Percentiles rank a stretch among this genome's conserved stretches.
Conservation (phyloP, 2,888 invertebrate species). For the Therioaphis trifolii region DNA sequence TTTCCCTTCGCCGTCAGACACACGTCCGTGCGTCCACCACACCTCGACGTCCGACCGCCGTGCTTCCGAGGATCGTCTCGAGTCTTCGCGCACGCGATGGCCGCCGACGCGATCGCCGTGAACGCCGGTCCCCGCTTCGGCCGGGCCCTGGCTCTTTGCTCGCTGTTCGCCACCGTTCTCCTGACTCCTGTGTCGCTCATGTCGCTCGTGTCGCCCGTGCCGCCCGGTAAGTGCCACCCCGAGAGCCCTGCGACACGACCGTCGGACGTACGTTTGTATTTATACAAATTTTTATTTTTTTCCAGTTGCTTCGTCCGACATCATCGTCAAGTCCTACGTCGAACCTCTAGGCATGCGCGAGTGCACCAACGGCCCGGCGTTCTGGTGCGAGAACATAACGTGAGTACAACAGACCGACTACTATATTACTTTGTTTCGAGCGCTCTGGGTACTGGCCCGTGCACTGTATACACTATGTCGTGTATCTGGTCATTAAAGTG, state of each 20-base stretch:
- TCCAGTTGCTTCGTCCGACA: not conserved
- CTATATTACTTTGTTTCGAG: no score
- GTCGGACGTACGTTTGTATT: not conserved
- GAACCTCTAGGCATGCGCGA: slow-evolving; percentile 65
- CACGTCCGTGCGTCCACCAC: no score
- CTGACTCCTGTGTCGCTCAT: not conserved
- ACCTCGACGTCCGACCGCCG: no score
- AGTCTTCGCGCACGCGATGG: no score
- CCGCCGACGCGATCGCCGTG: no score
- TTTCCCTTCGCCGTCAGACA: no score
- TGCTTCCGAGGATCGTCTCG: no score
- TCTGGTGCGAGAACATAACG: slow-evolving; percentile 71
- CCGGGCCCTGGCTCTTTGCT: no score
- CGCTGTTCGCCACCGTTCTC: not conserved
- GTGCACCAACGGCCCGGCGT: slow-evolving; percentile 70
- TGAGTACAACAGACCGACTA: slow-evolving; percentile 68
- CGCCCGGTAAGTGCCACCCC: not conserved
- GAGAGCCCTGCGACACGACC: not conserved
- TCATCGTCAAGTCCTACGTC: not conserved
- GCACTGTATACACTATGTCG: no score
- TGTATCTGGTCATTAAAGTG: no score
- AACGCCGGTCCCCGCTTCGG: no score
- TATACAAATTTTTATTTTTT: not conserved
- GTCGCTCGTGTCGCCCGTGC: not conserved
- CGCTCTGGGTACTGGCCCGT: no score